Base-by-base conservation (phyloP, 1,140 invertebrate species). In the Cotesia glomerata region DNA sequence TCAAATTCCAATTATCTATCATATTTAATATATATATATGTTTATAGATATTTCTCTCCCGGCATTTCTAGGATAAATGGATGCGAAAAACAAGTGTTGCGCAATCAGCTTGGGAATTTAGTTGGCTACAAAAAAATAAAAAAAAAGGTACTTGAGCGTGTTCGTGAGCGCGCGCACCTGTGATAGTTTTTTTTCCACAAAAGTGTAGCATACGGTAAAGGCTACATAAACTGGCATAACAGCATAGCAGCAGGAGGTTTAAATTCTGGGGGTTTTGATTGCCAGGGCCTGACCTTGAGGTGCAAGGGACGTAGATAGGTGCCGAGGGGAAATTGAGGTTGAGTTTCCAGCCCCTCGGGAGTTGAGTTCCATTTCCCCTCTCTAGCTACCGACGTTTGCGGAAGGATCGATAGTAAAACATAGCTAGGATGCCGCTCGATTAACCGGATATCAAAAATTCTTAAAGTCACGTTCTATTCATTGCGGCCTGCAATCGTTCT, bases 271-370 rank as follows among this genome's bases (percentile, higher is more conserved):
- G 5, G 26, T 72, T 72, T 61, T 72, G 64, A 72, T 67, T 72
- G 64, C 56, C 64, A 72, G 58, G 63, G 64, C 7, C 64, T 72
- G 71, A 67, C 71, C 71, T 72, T 72, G 71, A 54, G 56, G 35
- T 39, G 26, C 8, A 34, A 18, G 65, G 49, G 65, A 32, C 34
- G 32, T 62, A 36, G 18, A 16, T n/a, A 32, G 13, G 69, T 36
- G 51, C 11, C 26, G 52, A 52, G 36, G 14, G 18, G 36, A 14
- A 59, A 54, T 32, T 14, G 39, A 45, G n/a, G 67, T 69, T 34
- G 49, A 16, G 39, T 35, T 16, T 11, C 8, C 5, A 56, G 59
- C 32, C 59, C 59, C 32, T 69, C 16, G 8, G 16, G 39, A 61
- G 49, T n/a, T 45, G 39, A 61, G 49, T n/a, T 45, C 39, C 39